phyloP scores from a whole-genome alignment of 2,797 vertebrate genomes.

The Cynopterus sphinx region DNA sequence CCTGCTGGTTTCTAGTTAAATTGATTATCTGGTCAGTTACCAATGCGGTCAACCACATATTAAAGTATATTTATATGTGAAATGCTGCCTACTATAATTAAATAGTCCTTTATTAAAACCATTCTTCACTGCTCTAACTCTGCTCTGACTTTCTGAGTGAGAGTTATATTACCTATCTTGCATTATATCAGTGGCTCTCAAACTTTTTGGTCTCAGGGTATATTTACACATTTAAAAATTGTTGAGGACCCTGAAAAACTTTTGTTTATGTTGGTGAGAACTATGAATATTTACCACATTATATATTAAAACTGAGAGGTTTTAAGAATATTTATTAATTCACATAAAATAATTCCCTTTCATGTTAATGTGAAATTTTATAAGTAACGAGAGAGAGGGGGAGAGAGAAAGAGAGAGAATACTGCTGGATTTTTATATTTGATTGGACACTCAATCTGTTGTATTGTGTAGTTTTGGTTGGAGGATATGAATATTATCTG shows the following conservation, averaged over 20 bases:
- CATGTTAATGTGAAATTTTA: neutral
- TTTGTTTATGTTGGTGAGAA: neutral
- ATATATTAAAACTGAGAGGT: neutral
- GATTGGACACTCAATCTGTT: neutral
- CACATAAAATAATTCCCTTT: neutral
- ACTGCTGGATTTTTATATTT: neutral
- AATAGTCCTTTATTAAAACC: slow-evolving; percentile 84
- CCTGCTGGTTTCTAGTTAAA: slow-evolving; percentile 86
- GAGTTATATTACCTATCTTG: neutral
- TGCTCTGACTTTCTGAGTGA: neutral
- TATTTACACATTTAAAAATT: slow-evolving; percentile 8
- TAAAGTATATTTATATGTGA: slow-evolving; percentile 88
- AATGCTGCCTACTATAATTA: slow-evolving; percentile 86
- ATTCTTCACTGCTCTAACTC: neutral
- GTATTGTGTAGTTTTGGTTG: neutral
- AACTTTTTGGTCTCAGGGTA: neutral
- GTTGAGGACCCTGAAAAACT: neutral
- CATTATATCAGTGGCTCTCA: neutral
- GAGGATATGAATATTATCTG: neutral
- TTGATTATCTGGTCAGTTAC: slow-evolving; percentile 86
- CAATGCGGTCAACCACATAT: slow-evolving; percentile 87
- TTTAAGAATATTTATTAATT: neutral
- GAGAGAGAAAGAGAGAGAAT: neutral
- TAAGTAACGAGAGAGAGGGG: neutral
- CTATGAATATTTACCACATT: neutral